These are phyloP conservation scores for Sebastes trivittatus DNA, from an alignment of 2,797 vertebrate genomes.

Conservation along the genomic window DNA sequence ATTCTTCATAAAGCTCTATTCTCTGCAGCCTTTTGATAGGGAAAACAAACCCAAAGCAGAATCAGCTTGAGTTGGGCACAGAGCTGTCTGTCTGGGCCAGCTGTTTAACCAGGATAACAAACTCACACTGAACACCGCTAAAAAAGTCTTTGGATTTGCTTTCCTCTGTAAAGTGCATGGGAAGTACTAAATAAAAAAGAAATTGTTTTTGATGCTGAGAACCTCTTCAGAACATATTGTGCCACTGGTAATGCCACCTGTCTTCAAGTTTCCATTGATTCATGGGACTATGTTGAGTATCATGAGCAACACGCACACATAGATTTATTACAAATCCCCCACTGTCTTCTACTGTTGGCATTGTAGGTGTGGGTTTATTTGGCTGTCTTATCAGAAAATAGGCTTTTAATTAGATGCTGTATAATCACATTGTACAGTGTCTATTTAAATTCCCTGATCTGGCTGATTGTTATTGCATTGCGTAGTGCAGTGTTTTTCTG, in stretches of 20 bases:
- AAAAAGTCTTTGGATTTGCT: conserved; percentile 7
- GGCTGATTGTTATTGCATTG: no score
- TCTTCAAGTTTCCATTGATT: neutral
- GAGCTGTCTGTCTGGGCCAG: conserved; percentile 56
- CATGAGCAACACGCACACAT: neutral
- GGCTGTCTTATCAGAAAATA: neutral
- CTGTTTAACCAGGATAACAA: conserved; percentile 62
- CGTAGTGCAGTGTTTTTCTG: no score
- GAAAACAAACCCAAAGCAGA: conserved; percentile 63
- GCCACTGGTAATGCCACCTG: neutral
- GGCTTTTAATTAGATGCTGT: no score
- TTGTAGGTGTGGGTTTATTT: neutral
- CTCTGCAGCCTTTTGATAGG: conserved; percentile 69
- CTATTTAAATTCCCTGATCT: no score
- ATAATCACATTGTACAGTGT: no score
- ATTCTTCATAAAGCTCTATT: conserved; percentile 67
- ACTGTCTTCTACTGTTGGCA: neutral
- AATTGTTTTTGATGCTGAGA: neutral
- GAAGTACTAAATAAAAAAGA: neutral
- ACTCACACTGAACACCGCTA: conserved; percentile 1
- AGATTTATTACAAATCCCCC: neutral
- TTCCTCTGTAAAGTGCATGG: neutral
- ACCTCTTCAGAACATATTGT: neutral
- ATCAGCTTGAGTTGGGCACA: conserved; percentile 43
- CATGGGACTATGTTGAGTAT: neutral